These are phyloP conservation scores for Laterallus jamaicensis DNA, from an alignment of 2,113 vertebrate genomes.

Conservation along the genomic window DNA sequence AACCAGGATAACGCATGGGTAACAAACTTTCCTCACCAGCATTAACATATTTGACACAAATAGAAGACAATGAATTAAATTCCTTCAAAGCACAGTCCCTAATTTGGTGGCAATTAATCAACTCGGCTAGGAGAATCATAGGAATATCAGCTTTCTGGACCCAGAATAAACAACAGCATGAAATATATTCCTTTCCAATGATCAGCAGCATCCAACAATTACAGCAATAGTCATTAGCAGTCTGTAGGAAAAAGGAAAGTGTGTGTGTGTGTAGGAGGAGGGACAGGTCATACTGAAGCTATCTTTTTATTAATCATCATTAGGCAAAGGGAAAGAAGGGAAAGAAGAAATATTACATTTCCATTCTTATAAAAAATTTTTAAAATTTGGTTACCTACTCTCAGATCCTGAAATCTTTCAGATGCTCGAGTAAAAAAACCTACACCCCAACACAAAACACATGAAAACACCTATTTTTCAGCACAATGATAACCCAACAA, in stretches of 20 bases:
- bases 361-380: background rate
- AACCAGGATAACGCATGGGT: accelerated
- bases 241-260: background rate
- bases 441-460: too few relatives aligned
- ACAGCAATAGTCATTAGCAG: background rate
- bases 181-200: background rate
- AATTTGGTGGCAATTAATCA: conserved; percentile 9
- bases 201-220: background rate
- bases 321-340: background rate
- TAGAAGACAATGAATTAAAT: background rate
- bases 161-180: conserved; percentile 6
- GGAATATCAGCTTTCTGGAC: background rate
- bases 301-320: conserved; percentile 43
- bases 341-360: background rate
- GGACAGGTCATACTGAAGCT: conserved; percentile 16
- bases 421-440: background rate
- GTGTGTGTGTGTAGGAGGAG: background rate
- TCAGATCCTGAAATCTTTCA: background rate
- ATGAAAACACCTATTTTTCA: background rate
- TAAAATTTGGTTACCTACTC: background rate
- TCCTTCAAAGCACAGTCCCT: background rate
- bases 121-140: background rate
- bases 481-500: background rate
- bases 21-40: background rate
- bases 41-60: accelerated